Evolutionary conservation across 1,140 invertebrate species (phyloP).

Genomic region (Papilio aristodemus): DNA sequence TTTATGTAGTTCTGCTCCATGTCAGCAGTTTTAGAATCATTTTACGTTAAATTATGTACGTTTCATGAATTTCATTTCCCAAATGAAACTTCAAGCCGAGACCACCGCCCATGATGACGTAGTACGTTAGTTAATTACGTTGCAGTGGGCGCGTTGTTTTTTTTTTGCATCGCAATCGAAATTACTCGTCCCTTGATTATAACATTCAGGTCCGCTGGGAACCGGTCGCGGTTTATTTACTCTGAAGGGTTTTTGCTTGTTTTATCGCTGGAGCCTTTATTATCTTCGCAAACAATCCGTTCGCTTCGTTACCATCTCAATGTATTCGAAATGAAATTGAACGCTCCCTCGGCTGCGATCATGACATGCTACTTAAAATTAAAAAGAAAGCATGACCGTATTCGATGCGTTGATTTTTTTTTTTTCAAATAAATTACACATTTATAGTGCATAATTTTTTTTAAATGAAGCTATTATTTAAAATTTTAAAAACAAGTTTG

Average conservation of each 20-base stretch:
- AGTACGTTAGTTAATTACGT: slow-evolving; percentile 52
- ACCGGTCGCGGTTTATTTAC: slow-evolving; percentile 66
- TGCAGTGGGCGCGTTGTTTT: slow-evolving; percentile 57
- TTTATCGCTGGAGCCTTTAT: slow-evolving; percentile 69
- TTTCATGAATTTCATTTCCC: neutral
- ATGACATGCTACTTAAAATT: slow-evolving; percentile 2
- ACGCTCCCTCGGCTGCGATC: slow-evolving; percentile 37
- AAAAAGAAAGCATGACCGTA: slow-evolving; percentile 40
- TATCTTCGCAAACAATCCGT: slow-evolving; percentile 72
- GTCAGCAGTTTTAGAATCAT: too few relatives aligned
- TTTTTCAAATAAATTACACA: too few relatives aligned
- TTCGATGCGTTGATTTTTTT: too few relatives aligned
- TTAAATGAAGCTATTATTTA: too few relatives aligned
- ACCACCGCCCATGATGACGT: neutral
- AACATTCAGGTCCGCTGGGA: slow-evolving; percentile 58
- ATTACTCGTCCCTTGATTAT: slow-evolving; percentile 68
- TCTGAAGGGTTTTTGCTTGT: slow-evolving; percentile 74
- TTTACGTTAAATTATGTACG: too few relatives aligned
- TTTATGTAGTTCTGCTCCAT: too few relatives aligned
- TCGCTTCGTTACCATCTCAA: slow-evolving; percentile 63
- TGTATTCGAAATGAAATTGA: slow-evolving; percentile 59
- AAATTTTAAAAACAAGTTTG: too few relatives aligned
- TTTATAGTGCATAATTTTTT: too few relatives aligned
- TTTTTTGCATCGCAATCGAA: slow-evolving; percentile 60
- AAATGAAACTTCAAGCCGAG: neutral